Evolutionary conservation across 2,888 invertebrate genomes (phyloP).

Genomic region (Adelphocoris suturalis): DNA sequence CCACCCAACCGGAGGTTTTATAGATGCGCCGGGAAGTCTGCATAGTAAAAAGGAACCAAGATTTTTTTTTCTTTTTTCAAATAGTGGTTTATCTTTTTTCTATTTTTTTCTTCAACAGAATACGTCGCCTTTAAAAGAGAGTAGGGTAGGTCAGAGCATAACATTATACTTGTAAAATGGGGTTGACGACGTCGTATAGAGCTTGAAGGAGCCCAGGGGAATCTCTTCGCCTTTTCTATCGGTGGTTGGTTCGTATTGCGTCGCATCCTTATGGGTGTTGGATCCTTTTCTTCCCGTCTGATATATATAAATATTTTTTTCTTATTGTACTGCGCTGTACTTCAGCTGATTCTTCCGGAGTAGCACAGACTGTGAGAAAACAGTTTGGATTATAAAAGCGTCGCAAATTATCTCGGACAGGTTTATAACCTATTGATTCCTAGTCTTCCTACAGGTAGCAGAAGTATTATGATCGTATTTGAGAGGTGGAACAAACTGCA

Average conservation of each 20-base stretch:
- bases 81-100: neutral
- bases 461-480: too few species aligned
- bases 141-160: neutral
- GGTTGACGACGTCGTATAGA: conserved; percentile 29
- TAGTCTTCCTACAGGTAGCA: too few species aligned
- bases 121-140: neutral
- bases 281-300: neutral
- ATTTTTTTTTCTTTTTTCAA: neutral
- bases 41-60: conserved; percentile 9
- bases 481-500: too few species aligned
- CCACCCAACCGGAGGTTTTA: neutral
- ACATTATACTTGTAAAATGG: conserved; percentile 47
- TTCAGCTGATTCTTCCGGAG: too few species aligned
- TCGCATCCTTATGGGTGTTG: neutral
- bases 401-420: too few species aligned
- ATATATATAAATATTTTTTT: neutral
- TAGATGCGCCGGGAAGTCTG: conserved; percentile 41
- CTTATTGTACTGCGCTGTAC: neutral
- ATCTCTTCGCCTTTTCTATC: neutral
- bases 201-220: neutral
- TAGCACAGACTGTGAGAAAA: too few species aligned
- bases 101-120: neutral
- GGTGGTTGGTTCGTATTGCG: neutral
- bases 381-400: too few species aligned
- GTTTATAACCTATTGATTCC: too few species aligned